These are phyloP conservation scores for Phlogophora meticulosa DNA, from an alignment of 2,888 invertebrate species.

Conservation along the genomic window DNA sequence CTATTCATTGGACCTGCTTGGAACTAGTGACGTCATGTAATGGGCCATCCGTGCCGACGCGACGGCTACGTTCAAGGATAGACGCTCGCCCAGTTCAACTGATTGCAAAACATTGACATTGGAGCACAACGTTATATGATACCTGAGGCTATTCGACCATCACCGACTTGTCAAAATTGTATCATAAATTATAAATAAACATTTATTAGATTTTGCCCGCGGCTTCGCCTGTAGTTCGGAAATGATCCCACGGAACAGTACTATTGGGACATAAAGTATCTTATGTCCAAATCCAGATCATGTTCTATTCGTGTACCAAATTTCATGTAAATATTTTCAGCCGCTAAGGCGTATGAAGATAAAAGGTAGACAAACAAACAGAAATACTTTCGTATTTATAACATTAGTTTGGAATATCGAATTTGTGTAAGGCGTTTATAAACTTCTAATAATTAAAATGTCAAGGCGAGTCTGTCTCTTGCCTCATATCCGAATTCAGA, in stretches of 20 bases:
- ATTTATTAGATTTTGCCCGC: conserved; percentile 20
- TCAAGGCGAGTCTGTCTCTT: conserved; percentile 45
- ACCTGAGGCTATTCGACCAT: conserved; percentile 25
- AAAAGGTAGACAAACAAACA: no score
- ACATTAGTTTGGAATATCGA: not conserved
- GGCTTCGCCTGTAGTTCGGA: no score
- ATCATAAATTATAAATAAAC: conserved; percentile 27
- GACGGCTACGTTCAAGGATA: conserved; percentile 37
- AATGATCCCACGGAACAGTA: no score
- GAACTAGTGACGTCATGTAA: conserved; percentile 52
- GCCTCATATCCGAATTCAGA: conserved; percentile 25
- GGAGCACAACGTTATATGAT: conserved; percentile 46
- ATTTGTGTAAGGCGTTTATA: conserved; percentile 25
- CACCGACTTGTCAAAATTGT: conserved; percentile 39
- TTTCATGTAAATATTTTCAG: no score
- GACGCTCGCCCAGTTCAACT: conserved; percentile 26
- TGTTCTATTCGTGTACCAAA: no score
- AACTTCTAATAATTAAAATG: conserved; percentile 32
- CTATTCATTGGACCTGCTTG: conserved; percentile 48
- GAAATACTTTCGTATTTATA: no score
- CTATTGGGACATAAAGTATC: no score
- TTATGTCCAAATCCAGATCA: no score
- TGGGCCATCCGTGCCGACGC: conserved; percentile 44
- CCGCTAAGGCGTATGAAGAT: no score
- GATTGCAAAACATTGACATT: conserved; percentile 61